Evolutionary conservation across 2,888 invertebrate genomes (phyloP).

Genomic region (Buathra laborator): DNA sequence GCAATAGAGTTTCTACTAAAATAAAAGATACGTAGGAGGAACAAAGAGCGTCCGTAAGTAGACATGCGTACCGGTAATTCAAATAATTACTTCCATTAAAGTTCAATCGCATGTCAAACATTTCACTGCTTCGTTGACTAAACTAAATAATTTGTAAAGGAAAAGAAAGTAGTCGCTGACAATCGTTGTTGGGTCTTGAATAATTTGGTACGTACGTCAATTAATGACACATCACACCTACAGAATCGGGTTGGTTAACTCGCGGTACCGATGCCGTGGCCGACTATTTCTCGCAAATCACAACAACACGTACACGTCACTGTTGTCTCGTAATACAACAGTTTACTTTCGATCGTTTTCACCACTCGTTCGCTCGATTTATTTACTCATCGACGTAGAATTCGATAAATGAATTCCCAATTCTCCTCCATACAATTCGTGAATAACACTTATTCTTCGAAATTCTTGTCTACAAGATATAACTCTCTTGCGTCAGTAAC

Average conservation of each 20-base stretch:
- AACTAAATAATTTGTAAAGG: not conserved
- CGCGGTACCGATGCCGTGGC: not conserved
- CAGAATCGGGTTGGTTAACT: not conserved
- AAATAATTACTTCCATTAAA: not conserved
- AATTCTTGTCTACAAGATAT: not conserved
- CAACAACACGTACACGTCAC: too few relatives aligned
- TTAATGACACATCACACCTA: not conserved
- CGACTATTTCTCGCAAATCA: constrained; percentile 25
- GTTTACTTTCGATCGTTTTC: not conserved
- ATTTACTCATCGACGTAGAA: constrained; percentile 21
- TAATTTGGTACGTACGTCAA: constrained; percentile 25
- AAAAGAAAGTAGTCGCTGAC: not conserved
- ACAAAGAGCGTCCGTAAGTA: not conserved
- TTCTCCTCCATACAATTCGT: not conserved
- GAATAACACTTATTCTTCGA: not conserved
- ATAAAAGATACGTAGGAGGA: not conserved
- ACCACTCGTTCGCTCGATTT: not conserved
- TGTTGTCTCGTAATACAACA: too few relatives aligned
- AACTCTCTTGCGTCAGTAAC: not conserved
- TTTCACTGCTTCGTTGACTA: not conserved
- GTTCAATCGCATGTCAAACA: not conserved
- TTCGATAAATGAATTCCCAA: too few relatives aligned
- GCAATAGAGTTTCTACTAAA: not conserved
- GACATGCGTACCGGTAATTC: not conserved
- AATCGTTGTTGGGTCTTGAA: constrained; percentile 1